A percentile compares a stretch with the other conserved stretches of the same genome.
These are phyloP conservation scores for Craterocephalus amniculus DNA, from an alignment of 2,797 vertebrate genomes.

Conservation along the genomic window DNA sequence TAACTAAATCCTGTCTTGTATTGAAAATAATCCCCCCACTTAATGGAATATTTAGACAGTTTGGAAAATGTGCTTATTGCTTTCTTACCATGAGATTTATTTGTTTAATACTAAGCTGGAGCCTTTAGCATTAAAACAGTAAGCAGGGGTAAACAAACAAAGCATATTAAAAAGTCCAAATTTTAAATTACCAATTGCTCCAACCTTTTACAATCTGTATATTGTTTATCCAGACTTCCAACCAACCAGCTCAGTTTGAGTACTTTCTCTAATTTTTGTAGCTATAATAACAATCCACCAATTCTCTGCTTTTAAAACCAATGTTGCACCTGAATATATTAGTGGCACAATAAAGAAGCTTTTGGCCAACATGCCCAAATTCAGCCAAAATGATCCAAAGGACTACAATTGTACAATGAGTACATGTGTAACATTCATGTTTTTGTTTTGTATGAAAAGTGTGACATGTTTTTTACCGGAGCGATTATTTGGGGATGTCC, in stretches of 20 bases:
- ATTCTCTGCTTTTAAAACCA: background rate
- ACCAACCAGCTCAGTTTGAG: background rate
- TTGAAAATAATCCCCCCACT: background rate
- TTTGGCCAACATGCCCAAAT: too few species aligned
- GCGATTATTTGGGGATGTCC: conserved; percentile 97
- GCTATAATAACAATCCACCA: too few species aligned
- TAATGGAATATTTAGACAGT: background rate
- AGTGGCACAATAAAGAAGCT: background rate
- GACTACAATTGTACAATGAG: background rate
- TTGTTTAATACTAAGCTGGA: conserved; percentile 7
- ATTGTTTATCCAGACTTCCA: background rate
- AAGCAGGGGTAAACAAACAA: background rate
- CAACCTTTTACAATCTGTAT: background rate
- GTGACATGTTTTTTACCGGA: conserved; percentile 88
- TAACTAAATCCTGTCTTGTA: background rate
- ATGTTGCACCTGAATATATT: conserved; percentile 9
- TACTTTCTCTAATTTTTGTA: background rate
- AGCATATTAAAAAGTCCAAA: background rate
- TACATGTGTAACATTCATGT: background rate
- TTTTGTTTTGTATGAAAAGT: background rate
- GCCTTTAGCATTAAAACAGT: background rate
- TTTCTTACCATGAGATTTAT: background rate
- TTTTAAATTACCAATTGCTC: background rate
- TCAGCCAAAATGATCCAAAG: background rate
- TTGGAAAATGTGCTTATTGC: conserved; percentile 4